Percentiles rank a stretch among this genome's conserved stretches.
These are phyloP conservation scores for Mizuhopecten yessoensis DNA, from an alignment of 1,140 invertebrate species.

Conservation along the genomic window DNA sequence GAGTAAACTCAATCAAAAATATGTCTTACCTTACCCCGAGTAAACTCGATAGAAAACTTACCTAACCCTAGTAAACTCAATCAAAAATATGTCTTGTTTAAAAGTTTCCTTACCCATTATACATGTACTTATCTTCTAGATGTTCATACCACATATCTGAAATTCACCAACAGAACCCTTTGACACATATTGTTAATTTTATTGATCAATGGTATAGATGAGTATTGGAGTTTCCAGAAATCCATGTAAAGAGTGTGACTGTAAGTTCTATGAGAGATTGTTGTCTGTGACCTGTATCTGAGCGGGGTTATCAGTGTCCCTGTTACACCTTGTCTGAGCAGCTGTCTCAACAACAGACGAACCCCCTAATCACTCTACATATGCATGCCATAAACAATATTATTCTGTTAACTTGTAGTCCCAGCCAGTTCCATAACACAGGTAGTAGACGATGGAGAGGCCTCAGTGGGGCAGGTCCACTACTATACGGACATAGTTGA, in stretches of 20 bases:
- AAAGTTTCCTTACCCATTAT: too few relatives aligned
- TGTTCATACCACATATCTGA: too few relatives aligned
- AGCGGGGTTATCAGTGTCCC: neutral
- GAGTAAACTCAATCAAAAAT: too few relatives aligned
- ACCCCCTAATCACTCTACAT: neutral
- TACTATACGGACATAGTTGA: slow-evolving; percentile 83
- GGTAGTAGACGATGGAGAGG: neutral
- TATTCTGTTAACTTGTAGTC: neutral
- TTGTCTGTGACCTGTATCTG: neutral
- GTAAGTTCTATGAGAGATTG: neutral
- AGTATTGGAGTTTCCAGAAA: neutral
- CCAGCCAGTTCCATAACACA: neutral
- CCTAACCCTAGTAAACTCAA: too few relatives aligned
- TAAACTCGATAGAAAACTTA: too few relatives aligned
- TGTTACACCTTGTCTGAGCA: neutral
- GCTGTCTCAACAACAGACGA: neutral
- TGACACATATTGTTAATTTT: neutral
- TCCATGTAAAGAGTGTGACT: neutral
- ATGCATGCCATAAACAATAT: neutral
- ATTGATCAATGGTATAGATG: neutral
- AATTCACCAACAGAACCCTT: too few relatives aligned
- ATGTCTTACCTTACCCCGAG: too few relatives aligned
- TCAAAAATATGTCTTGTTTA: too few relatives aligned
- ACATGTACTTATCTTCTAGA: too few relatives aligned
- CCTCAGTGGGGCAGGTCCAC: slow-evolving; percentile 72